These are phyloP conservation scores for Nymphalis c-album DNA, from an alignment of 2,888 invertebrate species.

Conservation along the genomic window DNA sequence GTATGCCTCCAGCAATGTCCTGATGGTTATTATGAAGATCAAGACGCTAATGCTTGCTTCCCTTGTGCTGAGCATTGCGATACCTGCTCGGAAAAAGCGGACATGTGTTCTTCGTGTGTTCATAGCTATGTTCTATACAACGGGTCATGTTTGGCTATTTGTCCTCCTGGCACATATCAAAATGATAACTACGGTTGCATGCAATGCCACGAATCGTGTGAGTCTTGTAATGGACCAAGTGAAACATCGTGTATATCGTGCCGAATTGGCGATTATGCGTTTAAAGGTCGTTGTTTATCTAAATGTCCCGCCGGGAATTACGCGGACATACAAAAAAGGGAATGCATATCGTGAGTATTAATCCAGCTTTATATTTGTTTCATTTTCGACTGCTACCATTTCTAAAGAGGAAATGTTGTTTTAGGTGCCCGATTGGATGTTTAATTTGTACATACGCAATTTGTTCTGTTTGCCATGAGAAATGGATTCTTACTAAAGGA, in stretches of 20 bases:
- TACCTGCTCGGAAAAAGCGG: constrained; percentile 91
- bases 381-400: constrained; percentile 34
- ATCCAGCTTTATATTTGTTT: constrained; percentile 32
- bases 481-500: constrained; percentile 88
- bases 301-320: constrained; percentile 88
- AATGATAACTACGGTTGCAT: constrained; percentile 92
- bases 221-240: constrained; percentile 90
- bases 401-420: constrained; percentile 45
- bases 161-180: constrained; percentile 91
- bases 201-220: constrained; percentile 89
- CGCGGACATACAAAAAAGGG: constrained; percentile 87
- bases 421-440: constrained; percentile 88
- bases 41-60: constrained; percentile 89
- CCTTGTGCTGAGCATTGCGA: constrained; percentile 94
- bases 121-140: constrained; percentile 92
- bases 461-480: constrained; percentile 87
- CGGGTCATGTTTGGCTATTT: constrained; percentile 91
- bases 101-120: constrained; percentile 92
- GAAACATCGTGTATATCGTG: constrained; percentile 91
- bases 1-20: constrained; percentile 94
- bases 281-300: constrained; percentile 86
- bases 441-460: constrained; percentile 86
- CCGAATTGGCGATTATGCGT: constrained; percentile 86
- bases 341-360: constrained; percentile 84
- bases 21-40: constrained; percentile 92